Evolutionary conservation across 2,888 invertebrate genomes (phyloP), one percentile per base, ranked within the genome.

Genomic region (Sipunculus nudus): DNA sequence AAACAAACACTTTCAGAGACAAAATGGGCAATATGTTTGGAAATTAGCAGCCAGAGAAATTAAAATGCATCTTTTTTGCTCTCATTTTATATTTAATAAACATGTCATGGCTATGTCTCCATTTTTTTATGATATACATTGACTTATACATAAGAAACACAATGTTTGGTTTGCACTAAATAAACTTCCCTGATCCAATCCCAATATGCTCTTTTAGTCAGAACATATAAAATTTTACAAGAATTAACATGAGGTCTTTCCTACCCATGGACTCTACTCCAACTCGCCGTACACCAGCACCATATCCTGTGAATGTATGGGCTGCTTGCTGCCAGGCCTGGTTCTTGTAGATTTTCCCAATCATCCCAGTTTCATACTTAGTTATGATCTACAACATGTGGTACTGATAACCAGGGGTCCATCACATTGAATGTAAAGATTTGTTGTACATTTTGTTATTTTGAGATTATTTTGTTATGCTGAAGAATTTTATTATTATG

Each of bases 221-320:
- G n/a, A n/a, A n/a, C n/a, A n/a, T n/a, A n/a, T n/a, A n/a, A n/a
- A n/a, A n/a, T n/a, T n/a, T n/a, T n/a, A n/a, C n/a, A n/a, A n/a
- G n/a, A n/a, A n/a, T n/a, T n/a, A n/a, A n/a, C n/a, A n/a, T n/a
- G n/a, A n/a, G n/a, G n/a, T n/a, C n/a, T n/a, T n/a, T n/a, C n/a
- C n/a, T 63, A 76, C 76, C 76, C 55, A 31, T 55, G 5, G 75
- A 72, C 21, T 67, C 35, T 6, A 76, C 53, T 26, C 58, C 59
- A 1, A 75, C 73, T n/a, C 63, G 50, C 26, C 74, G 66, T 1
- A 67, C 75, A 26, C 75, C 75, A 10, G 67, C 68, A 10, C 73
- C 73, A 60, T 76, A 76, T 38, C 69, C 58, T 13, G 59, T 63
- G 58, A 76, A 76, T 21, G 56, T 59, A 6, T 59, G 59, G 3